A percentile compares a stretch with the other conserved stretches of the same genome.
These are phyloP conservation scores for Zoanthus gigantus DNA, from an alignment of 92 coral and sea anemone species.

Conservation along the genomic window DNA sequence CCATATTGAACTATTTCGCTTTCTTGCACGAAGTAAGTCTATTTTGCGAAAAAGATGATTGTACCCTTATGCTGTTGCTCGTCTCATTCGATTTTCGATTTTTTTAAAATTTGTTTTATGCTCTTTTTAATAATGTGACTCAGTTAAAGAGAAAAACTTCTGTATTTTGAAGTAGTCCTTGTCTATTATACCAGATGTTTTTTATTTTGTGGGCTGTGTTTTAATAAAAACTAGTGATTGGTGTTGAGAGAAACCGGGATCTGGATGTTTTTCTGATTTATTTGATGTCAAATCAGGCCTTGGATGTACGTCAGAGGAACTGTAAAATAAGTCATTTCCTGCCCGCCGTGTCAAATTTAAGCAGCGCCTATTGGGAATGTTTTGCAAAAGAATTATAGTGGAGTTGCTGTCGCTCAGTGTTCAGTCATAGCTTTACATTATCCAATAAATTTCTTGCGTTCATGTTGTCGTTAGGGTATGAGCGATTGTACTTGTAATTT, in stretches of 20 bases:
- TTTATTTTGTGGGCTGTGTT: not conserved
- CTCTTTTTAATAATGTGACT: not conserved
- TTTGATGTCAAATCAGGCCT: not conserved
- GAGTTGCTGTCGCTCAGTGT: too few relatives aligned
- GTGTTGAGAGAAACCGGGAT: not conserved
- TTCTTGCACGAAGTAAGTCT: too few relatives aligned
- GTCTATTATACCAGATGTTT: not conserved
- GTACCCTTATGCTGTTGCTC: too few relatives aligned
- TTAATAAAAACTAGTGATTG: not conserved
- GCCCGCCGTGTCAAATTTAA: not conserved
- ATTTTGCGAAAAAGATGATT: too few relatives aligned
- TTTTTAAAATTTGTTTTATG: not conserved
- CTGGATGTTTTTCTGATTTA: slow-evolving; percentile 24
- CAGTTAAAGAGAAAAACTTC: not conserved
- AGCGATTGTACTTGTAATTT: too few relatives aligned
- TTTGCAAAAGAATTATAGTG: too few relatives aligned
- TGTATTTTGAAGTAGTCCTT: not conserved
- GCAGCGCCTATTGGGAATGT: too few relatives aligned
- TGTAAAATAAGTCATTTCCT: slow-evolving; percentile 3
- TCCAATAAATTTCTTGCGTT: too few relatives aligned
- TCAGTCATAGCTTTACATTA: too few relatives aligned
- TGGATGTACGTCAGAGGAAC: slow-evolving; percentile 32
- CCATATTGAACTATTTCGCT: too few relatives aligned
- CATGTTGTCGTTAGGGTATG: too few relatives aligned
- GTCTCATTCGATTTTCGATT: too few relatives aligned